These are phyloP conservation scores for Branchipolynoe longqiensis DNA, from an alignment of 2,888 invertebrate genomes.

Conservation along the genomic window DNA sequence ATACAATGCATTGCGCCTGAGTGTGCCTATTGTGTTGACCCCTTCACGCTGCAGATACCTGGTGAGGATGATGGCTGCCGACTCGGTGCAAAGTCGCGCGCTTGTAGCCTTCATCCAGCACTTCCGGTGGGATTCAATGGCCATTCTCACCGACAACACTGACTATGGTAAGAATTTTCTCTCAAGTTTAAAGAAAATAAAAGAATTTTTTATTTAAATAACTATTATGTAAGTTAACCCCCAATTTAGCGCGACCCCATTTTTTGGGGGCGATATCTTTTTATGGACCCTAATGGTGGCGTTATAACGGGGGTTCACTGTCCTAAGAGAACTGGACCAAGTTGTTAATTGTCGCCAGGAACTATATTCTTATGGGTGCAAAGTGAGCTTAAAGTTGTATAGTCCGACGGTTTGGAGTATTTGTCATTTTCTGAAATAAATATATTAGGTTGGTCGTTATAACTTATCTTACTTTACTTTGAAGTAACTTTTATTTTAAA, in stretches of 20 bases:
- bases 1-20: too few species aligned
- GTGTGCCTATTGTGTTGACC: too few species aligned
- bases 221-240: neutral
- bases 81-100: conserved; percentile 59
- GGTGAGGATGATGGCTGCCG: conserved; percentile 59
- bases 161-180: conserved; percentile 59
- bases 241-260: too few species aligned
- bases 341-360: neutral
- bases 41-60: conserved; percentile 43
- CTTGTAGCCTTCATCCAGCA: conserved; percentile 60
- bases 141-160: conserved; percentile 61
- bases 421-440: too few species aligned
- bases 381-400: too few species aligned
- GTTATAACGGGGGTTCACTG: neutral
- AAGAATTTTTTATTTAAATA: neutral
- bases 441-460: too few species aligned
- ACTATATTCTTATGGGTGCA: too few species aligned
- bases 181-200: too few species aligned
- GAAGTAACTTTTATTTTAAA: too few species aligned
- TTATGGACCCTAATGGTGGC: neutral
- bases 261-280: neutral
- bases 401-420: too few species aligned
- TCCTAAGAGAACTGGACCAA: neutral
- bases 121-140: conserved; percentile 61
- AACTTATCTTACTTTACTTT: too few species aligned